These are phyloP conservation scores for Poecilia latipinna DNA, from an alignment of 2,113 vertebrate genomes.

Conservation along the genomic window DNA sequence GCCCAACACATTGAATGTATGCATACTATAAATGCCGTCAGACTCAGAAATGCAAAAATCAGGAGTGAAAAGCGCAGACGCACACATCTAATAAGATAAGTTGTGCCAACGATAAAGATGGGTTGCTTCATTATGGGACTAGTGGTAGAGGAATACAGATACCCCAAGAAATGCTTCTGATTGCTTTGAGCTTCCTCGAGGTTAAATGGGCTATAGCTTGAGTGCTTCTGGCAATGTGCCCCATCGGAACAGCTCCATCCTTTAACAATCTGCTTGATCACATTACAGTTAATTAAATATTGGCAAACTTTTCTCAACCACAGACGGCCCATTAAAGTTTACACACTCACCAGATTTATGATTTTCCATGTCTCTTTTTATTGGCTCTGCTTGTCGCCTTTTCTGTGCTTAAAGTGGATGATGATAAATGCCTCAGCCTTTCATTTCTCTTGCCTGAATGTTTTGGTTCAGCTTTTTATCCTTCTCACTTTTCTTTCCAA, in stretches of 20 bases:
- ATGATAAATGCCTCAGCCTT: conserved; percentile 60
- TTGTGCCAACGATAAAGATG: background rate
- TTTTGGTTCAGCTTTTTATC: conserved; percentile 25
- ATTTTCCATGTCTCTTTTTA: conserved; percentile 61
- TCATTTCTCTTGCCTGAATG: conserved; percentile 37
- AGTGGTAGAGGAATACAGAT: conserved; percentile 25
- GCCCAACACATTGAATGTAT: no score
- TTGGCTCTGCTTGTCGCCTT: conserved; percentile 50
- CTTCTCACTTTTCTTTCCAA: conserved; percentile 59
- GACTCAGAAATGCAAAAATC: background rate
- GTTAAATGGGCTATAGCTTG: conserved; percentile 63
- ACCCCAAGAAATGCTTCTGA: conserved; percentile 34
- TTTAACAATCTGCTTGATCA: conserved; percentile 72
- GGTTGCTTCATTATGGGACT: conserved; percentile 10
- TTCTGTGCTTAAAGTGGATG: conserved; percentile 56
- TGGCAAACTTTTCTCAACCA: conserved; percentile 65
- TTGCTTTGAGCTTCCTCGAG: conserved; percentile 49
- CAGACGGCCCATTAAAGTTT: conserved; percentile 71
- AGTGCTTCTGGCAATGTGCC: conserved; percentile 45
- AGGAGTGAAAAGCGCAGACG: background rate
- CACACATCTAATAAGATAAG: background rate
- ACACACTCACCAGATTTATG: conserved; percentile 64
- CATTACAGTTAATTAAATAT: conserved; percentile 78
- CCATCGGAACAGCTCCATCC: conserved; percentile 55
- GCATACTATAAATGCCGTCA: background rate